Evolutionary conservation across 2,888 invertebrate species (phyloP).

Genomic region (Rhaphigaster nebulosa): DNA sequence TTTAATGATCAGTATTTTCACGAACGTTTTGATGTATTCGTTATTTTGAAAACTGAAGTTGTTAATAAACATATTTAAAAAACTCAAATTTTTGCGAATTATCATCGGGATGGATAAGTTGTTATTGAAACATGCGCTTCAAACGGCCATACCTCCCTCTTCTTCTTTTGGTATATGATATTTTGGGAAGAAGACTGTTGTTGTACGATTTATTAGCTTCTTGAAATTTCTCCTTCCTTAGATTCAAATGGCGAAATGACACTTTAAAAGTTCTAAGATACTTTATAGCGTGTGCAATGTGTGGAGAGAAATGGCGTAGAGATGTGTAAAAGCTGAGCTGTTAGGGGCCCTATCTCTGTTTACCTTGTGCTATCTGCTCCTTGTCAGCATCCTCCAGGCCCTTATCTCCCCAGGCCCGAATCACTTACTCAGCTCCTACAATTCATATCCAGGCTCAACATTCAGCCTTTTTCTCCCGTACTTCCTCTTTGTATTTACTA

Average conservation of each 20-base stretch:
- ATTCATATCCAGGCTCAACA: conserved; percentile 4
- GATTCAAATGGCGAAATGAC: background rate
- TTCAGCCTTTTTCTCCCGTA: background rate
- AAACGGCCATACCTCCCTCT: background rate
- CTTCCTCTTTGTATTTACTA: background rate
- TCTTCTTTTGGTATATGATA: background rate
- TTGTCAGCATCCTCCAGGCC: conserved; percentile 8
- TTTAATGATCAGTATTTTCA: too few species aligned
- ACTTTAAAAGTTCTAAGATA: background rate
- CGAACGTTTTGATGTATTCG: too few species aligned
- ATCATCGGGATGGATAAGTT: too few species aligned
- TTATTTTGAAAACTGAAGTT: too few species aligned
- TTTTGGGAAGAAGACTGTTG: background rate
- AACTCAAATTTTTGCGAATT: too few species aligned
- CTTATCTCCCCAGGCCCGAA: background rate
- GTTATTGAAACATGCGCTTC: too few species aligned
- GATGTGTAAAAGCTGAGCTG: conserved; percentile 34
- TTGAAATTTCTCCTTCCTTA: background rate
- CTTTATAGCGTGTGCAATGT: background rate
- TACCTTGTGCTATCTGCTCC: conserved; percentile 28
- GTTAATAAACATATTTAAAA: too few species aligned
- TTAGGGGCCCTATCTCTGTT: conserved; percentile 23
- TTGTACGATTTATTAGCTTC: background rate
- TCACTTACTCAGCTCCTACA: conserved; percentile 38
- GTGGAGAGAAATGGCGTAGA: background rate